phyloP scores from a whole-genome alignment of 2,888 invertebrate genomes.

The Euspilapteryx auroguttella region DNA sequence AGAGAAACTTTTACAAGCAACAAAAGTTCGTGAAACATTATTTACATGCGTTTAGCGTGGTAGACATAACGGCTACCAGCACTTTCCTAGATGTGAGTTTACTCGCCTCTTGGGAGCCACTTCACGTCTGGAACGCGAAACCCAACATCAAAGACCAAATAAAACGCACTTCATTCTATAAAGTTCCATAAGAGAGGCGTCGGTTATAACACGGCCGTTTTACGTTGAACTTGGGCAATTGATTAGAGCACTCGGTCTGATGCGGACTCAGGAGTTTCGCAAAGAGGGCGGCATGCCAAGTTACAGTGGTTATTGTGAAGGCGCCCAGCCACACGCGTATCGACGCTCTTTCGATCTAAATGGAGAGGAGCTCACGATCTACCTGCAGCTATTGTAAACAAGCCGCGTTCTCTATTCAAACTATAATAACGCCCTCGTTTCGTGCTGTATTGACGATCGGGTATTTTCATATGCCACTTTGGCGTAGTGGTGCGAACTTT shows the following conservation, averaged over 20 bases:
- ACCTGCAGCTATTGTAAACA: constrained; percentile 55
- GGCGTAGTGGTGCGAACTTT: too few relatives aligned
- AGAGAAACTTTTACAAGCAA: constrained; percentile 1
- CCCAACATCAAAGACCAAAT: constrained; percentile 50
- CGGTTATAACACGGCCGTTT: constrained; percentile 24
- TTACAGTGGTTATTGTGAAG: not conserved
- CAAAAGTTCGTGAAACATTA: constrained; percentile 10
- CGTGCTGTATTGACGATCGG: constrained; percentile 33
- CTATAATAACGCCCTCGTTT: constrained; percentile 41
- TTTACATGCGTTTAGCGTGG: constrained; percentile 19
- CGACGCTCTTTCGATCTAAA: constrained; percentile 47
- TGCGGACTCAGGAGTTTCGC: too few relatives aligned
- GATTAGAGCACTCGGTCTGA: not conserved
- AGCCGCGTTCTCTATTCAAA: constrained; percentile 49
- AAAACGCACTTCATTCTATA: constrained; percentile 51
- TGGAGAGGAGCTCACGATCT: constrained; percentile 48
- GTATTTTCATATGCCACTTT: constrained; percentile 22
- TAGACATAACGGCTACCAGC: constrained; percentile 25
- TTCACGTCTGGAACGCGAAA: constrained; percentile 39
- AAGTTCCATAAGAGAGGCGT: constrained; percentile 41
- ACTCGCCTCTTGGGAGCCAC: constrained; percentile 34
- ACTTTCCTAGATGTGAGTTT: constrained; percentile 36
- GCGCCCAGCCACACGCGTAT: constrained; percentile 35
- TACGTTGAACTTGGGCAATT: constrained; percentile 18
- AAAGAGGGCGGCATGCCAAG: not conserved